Conservation (phyloP, 2,888 invertebrate species). For the Habrosyne pyritoides region DNA sequence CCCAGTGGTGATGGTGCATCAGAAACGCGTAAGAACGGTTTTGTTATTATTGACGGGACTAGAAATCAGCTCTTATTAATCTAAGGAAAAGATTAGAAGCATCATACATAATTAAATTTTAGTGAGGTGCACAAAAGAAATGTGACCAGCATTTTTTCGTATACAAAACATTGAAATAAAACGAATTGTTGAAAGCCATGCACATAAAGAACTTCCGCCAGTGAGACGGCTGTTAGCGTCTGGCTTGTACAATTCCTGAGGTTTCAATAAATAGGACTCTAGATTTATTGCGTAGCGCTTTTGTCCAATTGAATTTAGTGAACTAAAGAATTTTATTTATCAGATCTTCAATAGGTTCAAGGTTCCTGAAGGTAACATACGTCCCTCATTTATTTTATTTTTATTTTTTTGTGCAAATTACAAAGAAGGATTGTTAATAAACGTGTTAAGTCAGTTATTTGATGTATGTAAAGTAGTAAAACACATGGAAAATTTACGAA, state of each 20-base stretch:
- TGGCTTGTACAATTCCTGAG: neutral
- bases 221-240: neutral
- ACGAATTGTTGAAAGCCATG: neutral
- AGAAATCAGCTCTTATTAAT: too few species aligned
- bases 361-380: neutral
- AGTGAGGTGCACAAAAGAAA: too few species aligned
- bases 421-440: too few species aligned
- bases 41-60: too few species aligned
- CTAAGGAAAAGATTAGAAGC: too few species aligned
- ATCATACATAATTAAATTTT: too few species aligned
- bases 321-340: neutral
- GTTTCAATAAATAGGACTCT: neutral
- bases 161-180: neutral
- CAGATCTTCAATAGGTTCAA: neutral
- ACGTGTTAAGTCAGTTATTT: too few species aligned
- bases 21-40: too few species aligned
- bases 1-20: too few species aligned
- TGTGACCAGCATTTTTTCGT: neutral
- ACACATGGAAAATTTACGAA: too few species aligned
- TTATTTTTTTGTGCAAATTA: neutral
- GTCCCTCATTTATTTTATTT: neutral
- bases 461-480: too few species aligned
- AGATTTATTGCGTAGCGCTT: neutral
- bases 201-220: neutral
- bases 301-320: neutral